A percentile compares a stretch with the other conserved stretches of the same genome.
Conservation (phyloP, 2,797 vertebrate genomes). For the Heterohyrax brucei region DNA sequence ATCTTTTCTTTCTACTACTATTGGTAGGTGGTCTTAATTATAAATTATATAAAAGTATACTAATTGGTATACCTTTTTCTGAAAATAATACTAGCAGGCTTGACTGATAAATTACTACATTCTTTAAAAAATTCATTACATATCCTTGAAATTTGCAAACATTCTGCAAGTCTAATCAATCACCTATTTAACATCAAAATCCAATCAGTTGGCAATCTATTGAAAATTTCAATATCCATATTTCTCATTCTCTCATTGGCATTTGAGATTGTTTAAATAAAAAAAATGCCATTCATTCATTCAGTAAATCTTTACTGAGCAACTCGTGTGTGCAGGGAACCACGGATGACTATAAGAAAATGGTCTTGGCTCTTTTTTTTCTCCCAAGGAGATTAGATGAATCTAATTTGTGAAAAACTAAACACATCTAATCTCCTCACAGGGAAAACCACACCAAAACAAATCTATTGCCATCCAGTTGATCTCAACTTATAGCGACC, state of each 20-base stretch:
- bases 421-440: too few species aligned
- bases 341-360: not conserved
- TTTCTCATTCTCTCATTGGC: not conserved
- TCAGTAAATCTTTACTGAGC: slow-evolving; percentile 2
- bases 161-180: not conserved
- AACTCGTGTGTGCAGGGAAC: not conserved
- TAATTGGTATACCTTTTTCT: not conserved
- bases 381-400: not conserved
- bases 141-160: not conserved
- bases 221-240: not conserved
- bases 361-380: not conserved
- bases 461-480: too few species aligned
- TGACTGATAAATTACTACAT: not conserved
- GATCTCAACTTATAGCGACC: too few species aligned
- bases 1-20: not conserved
- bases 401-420: too few species aligned
- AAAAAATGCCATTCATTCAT: not conserved
- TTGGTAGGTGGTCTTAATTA: too few species aligned
- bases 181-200: not conserved
- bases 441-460: too few species aligned
- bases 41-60: too few species aligned
- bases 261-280: slow-evolving; percentile 27
- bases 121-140: not conserved
- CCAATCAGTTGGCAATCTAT: not conserved
- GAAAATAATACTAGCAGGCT: not conserved